Percentiles rank a stretch among this genome's conserved stretches.
Evolutionary conservation across 2,113 vertebrate species (phyloP).

Genomic region (Ophthalmolycus amberensis): DNA sequence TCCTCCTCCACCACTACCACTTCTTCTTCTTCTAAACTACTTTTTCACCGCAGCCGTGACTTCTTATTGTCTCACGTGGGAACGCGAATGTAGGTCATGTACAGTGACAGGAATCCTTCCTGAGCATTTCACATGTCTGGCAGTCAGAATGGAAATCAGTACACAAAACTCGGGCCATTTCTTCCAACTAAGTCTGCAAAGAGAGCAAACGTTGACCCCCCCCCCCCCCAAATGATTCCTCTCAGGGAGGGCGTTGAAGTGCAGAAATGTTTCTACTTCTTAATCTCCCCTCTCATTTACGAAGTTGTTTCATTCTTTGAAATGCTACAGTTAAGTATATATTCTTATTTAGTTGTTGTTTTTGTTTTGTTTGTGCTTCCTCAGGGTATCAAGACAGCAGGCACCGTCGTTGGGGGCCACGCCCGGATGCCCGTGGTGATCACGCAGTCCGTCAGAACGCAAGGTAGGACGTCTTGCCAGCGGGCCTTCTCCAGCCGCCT

Average conservation of each 20-base stretch:
- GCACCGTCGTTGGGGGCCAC: conserved; percentile 81
- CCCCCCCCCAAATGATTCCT: conserved; percentile 1
- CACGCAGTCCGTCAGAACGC: conserved; percentile 85
- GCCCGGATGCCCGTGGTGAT: conserved; percentile 89
- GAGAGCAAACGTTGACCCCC: conserved; percentile 4
- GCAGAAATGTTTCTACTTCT: background rate
- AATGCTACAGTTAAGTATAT: background rate
- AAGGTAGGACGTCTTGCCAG: conserved; percentile 77
- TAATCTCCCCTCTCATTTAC: conserved; percentile 11
- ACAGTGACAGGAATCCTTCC: conserved; percentile 44
- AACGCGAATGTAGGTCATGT: conserved; percentile 64
- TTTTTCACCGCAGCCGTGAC: conserved; percentile 55
- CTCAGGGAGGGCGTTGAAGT: conserved; percentile 12
- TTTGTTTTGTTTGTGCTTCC: background rate
- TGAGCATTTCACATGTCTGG: background rate
- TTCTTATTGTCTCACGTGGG: conserved; percentile 63
- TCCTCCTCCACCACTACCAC: conserved; percentile 34
- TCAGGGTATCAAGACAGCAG: conserved; percentile 85
- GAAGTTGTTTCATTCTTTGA: conserved; percentile 18
- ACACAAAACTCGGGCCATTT: conserved; percentile 9
- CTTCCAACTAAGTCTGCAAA: conserved; percentile 6
- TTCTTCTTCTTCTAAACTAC: conserved; percentile 55
- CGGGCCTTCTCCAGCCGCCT: conserved; percentile 12
- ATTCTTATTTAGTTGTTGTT: background rate
- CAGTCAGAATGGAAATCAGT: conserved; percentile 4